These are phyloP conservation scores for Pseudoatta argentina DNA, from an alignment of 1,140 invertebrate species.

Conservation along the genomic window DNA sequence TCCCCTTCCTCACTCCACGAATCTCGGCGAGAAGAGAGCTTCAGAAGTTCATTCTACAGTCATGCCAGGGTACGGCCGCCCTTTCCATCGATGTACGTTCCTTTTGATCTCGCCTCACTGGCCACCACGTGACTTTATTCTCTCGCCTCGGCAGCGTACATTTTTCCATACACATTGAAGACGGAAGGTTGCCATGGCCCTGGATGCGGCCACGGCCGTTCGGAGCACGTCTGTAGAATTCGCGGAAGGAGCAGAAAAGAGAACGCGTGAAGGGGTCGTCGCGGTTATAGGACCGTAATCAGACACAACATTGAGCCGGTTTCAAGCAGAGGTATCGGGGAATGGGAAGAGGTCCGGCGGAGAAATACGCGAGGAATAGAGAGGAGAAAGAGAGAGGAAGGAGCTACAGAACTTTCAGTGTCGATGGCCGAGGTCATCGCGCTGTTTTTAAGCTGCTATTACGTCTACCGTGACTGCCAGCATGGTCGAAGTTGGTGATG, in stretches of 20 bases:
- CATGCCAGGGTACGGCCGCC: conserved; percentile 10
- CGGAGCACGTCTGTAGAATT: conserved; percentile 33
- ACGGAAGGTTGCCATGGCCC: conserved; percentile 8
- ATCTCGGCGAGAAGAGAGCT: not conserved
- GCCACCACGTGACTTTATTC: conserved; percentile 66
- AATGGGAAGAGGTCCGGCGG: conserved; percentile 4
- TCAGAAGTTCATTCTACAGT: conserved; percentile 57
- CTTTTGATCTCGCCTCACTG: conserved; percentile 54
- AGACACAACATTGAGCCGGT: conserved; percentile 67
- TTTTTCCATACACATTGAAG: conserved; percentile 67
- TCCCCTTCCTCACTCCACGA: conserved; percentile 11
- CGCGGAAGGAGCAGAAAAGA: conserved; percentile 47
- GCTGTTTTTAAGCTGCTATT: conserved; percentile 70
- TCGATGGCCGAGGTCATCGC: conserved; percentile 63
- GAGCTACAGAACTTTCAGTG: conserved; percentile 48
- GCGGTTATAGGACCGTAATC: conserved; percentile 70
- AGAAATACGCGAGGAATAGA: not conserved
- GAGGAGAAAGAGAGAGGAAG: not conserved
- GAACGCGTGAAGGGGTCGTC: conserved; percentile 44
- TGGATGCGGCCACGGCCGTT: conserved; percentile 8
- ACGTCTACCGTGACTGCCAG: conserved; percentile 57
- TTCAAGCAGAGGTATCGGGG: conserved; percentile 12
- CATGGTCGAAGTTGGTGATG: conserved; percentile 8
- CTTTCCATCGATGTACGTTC: conserved; percentile 61
- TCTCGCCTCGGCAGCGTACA: conserved; percentile 55